Evolutionary conservation across 1,140 invertebrate species (phyloP).

Genomic region (Cydia amplana): DNA sequence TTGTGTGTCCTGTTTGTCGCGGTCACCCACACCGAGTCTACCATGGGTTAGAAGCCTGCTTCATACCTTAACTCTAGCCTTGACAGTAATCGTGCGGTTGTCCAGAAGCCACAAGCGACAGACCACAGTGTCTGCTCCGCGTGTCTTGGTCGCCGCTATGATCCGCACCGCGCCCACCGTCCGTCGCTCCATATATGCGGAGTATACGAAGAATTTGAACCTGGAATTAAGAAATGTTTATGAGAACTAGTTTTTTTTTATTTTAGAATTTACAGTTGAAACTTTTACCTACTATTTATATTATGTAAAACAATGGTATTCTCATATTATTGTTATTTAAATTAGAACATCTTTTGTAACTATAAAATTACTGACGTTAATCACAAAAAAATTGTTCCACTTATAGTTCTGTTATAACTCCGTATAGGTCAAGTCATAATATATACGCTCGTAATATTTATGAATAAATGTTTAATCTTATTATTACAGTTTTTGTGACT

Average conservation of each 20-base stretch:
- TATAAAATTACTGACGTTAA: too few relatives aligned
- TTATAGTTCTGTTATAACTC: too few relatives aligned
- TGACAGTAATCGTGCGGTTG: slow-evolving; percentile 84
- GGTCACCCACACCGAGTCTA: slow-evolving; percentile 87
- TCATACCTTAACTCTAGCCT: slow-evolving; percentile 87
- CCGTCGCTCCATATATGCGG: slow-evolving; percentile 90
- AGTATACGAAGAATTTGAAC: slow-evolving; percentile 95
- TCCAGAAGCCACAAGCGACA: slow-evolving; percentile 90
- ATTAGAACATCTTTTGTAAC: too few relatives aligned
- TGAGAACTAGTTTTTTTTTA: not conserved
- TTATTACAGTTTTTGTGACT: too few relatives aligned
- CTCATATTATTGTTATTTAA: too few relatives aligned
- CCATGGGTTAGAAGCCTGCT: slow-evolving; percentile 72
- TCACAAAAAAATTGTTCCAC: too few relatives aligned
- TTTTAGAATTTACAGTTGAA: too few relatives aligned
- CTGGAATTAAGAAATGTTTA: slow-evolving; percentile 70
- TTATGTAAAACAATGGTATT: too few relatives aligned
- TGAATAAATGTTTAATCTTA: too few relatives aligned
- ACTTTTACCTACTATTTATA: too few relatives aligned
- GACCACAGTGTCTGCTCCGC: slow-evolving; percentile 89
- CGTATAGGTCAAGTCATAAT: too few relatives aligned
- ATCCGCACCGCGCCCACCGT: slow-evolving; percentile 86
- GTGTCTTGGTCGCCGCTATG: slow-evolving; percentile 92
- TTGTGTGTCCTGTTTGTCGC: slow-evolving; percentile 91
- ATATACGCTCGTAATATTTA: too few relatives aligned